Conservation (phyloP, 2,113 vertebrate genomes). For the Tachysurus fulvidraco region DNA sequence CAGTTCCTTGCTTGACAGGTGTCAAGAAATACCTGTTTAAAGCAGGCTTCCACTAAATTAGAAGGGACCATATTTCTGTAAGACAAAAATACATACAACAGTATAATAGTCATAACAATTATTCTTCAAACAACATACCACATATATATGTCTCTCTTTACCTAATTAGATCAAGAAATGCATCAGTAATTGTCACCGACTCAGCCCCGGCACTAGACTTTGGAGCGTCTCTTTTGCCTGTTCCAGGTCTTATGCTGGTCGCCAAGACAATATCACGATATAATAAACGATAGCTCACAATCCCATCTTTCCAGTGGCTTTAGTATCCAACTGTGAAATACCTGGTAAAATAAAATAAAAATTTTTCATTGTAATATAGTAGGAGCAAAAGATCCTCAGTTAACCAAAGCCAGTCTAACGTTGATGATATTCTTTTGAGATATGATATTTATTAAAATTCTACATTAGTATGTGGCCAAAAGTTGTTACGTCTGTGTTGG, state of each 20-base stretch:
- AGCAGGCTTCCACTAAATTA: conserved; percentile 95
- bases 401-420: too few relatives aligned
- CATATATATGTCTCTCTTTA: conserved; percentile 55
- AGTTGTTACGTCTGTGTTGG: too few relatives aligned
- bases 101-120: too few relatives aligned
- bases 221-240: conserved; percentile 84
- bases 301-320: conserved; percentile 92
- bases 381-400: not conserved
- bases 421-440: too few relatives aligned
- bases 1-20: conserved; percentile 87
- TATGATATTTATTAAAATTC: too few relatives aligned
- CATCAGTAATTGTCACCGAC: conserved; percentile 86
- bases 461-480: too few relatives aligned
- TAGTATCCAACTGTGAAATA: conserved; percentile 92
- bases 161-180: conserved; percentile 96
- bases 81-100: too few relatives aligned
- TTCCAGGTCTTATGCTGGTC: conserved; percentile 88
- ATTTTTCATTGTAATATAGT: too few relatives aligned
- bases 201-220: conserved; percentile 78
- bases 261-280: conserved; percentile 91
- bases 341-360: conserved; percentile 66
- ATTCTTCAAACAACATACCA: too few relatives aligned
- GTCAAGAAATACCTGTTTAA: conserved; percentile 97
- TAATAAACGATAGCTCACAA: conserved; percentile 88
- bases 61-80: conserved; percentile 99